phyloP scores from a whole-genome alignment of 2,797 vertebrate genomes.

The Cyclura pinguis region DNA sequence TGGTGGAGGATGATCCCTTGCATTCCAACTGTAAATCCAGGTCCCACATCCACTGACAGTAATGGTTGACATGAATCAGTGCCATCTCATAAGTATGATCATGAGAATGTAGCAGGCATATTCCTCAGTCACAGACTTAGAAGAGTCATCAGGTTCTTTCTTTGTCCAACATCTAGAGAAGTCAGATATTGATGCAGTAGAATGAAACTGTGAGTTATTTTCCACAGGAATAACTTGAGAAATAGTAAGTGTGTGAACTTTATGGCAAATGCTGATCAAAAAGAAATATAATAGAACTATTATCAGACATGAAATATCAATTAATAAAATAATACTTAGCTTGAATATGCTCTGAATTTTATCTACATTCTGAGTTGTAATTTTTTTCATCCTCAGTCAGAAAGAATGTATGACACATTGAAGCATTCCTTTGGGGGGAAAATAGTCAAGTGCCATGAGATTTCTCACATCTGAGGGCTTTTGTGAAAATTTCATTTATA shows the following conservation, averaged over 20 bases:
- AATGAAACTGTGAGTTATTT: conserved; percentile 52
- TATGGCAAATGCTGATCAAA: conserved; percentile 43
- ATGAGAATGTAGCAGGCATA: conserved; percentile 55
- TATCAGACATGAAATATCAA: conserved; percentile 63
- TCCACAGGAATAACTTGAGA: conserved; percentile 53
- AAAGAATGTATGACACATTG: no score
- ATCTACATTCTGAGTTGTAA: conserved; percentile 34
- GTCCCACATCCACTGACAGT: neutral
- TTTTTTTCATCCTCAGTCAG: no score
- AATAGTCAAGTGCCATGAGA: no score
- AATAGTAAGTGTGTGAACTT: conserved; percentile 55
- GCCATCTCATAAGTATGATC: conserved; percentile 47
- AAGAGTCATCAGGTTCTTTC: conserved; percentile 36
- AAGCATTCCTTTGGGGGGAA: no score
- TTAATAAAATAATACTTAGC: conserved; percentile 69
- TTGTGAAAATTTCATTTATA: no score
- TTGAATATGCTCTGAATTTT: conserved; percentile 61
- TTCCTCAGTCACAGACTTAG: conserved; percentile 54
- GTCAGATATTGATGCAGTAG: conserved; percentile 66
- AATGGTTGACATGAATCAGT: neutral
- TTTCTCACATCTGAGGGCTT: no score
- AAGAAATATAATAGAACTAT: conserved; percentile 63
- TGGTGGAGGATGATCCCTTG: neutral
- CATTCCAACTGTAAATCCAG: neutral
- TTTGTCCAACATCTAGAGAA: conserved; percentile 54